Evolutionary conservation across 2,797 vertebrate species (phyloP).

Genomic region (Sebastes baramenuke): DNA sequence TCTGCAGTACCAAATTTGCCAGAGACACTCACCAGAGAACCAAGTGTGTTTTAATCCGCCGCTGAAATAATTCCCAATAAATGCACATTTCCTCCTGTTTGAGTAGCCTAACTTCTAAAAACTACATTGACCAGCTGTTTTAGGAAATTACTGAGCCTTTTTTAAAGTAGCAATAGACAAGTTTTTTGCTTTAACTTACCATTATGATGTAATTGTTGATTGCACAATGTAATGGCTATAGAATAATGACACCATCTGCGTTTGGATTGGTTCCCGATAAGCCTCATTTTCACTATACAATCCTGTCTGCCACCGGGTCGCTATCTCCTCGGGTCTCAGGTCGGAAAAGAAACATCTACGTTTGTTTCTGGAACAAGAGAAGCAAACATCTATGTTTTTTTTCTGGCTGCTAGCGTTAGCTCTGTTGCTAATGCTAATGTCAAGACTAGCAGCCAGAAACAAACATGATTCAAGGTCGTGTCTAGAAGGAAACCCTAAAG

Average conservation of each 20-base stretch:
- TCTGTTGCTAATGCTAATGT: too few species aligned
- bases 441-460: not conserved
- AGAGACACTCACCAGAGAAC: not conserved
- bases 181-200: not conserved
- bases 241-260: not conserved
- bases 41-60: not conserved
- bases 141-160: not conserved
- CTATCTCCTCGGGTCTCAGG: too few species aligned
- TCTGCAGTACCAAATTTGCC: not conserved
- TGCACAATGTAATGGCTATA: not conserved
- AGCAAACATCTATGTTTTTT: not conserved
- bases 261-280: not conserved
- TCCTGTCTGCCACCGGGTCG: not conserved
- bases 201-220: not conserved
- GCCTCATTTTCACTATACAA: not conserved
- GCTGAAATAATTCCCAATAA: not conserved
- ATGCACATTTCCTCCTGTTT: not conserved
- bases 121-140: not conserved
- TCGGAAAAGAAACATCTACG: not conserved
- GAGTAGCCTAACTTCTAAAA: too few species aligned
- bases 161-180: not conserved
- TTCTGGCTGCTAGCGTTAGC: too few species aligned
- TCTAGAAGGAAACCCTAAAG: not conserved
- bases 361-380: not conserved
- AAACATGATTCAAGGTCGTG: not conserved